Evolutionary conservation across 2,113 vertebrate genomes (phyloP), one percentile per base, ranked within the genome.

Genomic region (Morone saxatilis): DNA sequence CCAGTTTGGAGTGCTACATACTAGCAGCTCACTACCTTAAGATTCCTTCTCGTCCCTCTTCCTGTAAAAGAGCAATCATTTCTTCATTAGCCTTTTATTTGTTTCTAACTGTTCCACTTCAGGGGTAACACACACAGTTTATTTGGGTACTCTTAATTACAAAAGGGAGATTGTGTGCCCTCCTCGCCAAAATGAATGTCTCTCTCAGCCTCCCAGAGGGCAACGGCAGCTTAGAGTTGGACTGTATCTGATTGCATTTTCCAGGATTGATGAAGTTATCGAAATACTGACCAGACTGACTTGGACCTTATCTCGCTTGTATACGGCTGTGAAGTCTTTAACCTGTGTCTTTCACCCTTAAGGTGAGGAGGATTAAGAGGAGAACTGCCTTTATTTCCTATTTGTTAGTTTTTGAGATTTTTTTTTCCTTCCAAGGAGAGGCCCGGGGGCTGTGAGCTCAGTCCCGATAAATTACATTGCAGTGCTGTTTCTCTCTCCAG

Each of bases 111-210:
- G 89, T 93, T 93, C 89, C 90, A 93, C 94, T 95, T 93, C 93
- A 92, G 93, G 94, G 92, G 89, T 94, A 94, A 92, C 88, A 88
- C 82, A 90, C 83, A 88, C 90, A 94, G 94, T 95, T 95, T 94
- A 95, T 96, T 95, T 94, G 93, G 94, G 91, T 93, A 90, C 95
- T 96, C 95, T 96, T 96, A 95, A 96, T 96, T 96, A 96, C 93
- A 94, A 94, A 94, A 91, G 91, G 94, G 93, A 95, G 94, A 93
- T 91, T 47, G 87, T 88, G 83, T 89, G 89, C 91, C 89, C 89
- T 89, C 89, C 84, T 91, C 91, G 80, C 88, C 82, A 73, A 92
- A 93, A 94, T 93, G 89, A 93, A 90, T 89, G 90, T 88, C 87
- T 93, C 87, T 88, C 91, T 81, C 81, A 57, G 56, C 72, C 89